Conservation (phyloP, 2,797 vertebrate species). For the Xenops minutus region DNA sequence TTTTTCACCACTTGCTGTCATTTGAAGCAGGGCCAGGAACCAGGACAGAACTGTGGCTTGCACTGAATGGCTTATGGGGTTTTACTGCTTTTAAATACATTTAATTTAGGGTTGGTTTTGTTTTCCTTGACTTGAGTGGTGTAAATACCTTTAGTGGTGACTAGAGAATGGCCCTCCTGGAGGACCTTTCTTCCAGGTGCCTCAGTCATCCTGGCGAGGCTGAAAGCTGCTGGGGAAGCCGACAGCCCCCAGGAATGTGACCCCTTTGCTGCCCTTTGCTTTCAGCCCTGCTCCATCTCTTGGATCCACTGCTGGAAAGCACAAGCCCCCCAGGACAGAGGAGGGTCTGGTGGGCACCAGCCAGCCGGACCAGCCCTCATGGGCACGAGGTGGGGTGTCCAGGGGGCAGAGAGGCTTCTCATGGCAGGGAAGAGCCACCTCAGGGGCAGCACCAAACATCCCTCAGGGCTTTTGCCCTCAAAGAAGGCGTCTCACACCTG, state of each 20-base stretch:
- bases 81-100: background rate
- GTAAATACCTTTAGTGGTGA: background rate
- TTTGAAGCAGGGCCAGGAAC: background rate
- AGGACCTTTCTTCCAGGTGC: background rate
- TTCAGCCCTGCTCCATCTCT: background rate
- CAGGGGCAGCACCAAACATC: background rate
- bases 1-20: background rate
- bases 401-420: background rate
- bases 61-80: background rate
- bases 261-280: background rate
- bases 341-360: rapidly evolving
- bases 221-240: background rate
- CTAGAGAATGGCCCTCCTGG: background rate
- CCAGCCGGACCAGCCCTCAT: rapidly evolving
- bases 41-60: background rate
- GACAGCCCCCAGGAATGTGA: background rate
- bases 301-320: background rate
- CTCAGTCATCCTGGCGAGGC: background rate
- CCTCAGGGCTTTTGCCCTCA: background rate
- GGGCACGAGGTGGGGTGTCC: background rate
- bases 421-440: rapidly evolving
- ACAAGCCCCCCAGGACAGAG: background rate
- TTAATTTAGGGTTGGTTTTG: background rate
- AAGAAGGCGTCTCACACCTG: background rate
- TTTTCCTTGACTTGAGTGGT: background rate